These are phyloP conservation scores for Drosophila percnosoma DNA, from an alignment of 2,888 invertebrate genomes.

Conservation along the genomic window DNA sequence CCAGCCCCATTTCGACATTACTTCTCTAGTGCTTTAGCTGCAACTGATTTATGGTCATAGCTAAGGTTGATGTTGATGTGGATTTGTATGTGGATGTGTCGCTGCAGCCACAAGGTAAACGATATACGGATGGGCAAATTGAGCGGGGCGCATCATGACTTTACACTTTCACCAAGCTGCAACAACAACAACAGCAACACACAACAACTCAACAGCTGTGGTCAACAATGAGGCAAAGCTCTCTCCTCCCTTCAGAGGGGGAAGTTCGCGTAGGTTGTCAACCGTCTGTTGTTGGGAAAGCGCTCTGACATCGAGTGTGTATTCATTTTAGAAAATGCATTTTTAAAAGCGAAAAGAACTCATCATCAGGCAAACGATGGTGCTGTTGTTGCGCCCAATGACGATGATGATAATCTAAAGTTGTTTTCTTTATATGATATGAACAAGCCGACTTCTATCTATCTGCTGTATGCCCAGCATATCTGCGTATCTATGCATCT, in stretches of 20 bases:
- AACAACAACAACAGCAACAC: constrained; percentile 32
- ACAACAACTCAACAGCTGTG: constrained; percentile 48
- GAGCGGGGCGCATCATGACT: constrained; percentile 63
- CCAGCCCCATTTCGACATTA: constrained; percentile 43
- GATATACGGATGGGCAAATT: constrained; percentile 73
- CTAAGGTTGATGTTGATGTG: constrained; percentile 15
- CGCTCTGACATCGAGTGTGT: constrained; percentile 49
- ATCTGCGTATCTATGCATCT: constrained; percentile 12
- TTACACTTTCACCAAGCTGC: constrained; percentile 70
- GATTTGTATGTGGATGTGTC: constrained; percentile 15
- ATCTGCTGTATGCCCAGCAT: constrained; percentile 2
- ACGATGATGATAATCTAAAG: constrained; percentile 65
- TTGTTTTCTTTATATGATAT: constrained; percentile 38
- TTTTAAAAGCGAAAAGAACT: constrained; percentile 74
- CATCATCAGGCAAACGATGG: constrained; percentile 55
- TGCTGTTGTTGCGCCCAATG: constrained; percentile 20
- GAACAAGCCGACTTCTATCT: constrained; percentile 39
- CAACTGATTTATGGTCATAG: constrained; percentile 50
- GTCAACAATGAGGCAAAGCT: constrained; percentile 64
- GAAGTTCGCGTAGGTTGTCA: constrained; percentile 54
- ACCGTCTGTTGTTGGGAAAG: constrained; percentile 58
- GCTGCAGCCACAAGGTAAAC: constrained; percentile 61
- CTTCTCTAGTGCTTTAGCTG: constrained; percentile 31
- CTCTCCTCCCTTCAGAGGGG: neutral
- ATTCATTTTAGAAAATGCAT: constrained; percentile 68